Evolutionary conservation across 1,140 invertebrate genomes (phyloP).

Genomic region (Pteromalus puparum): DNA sequence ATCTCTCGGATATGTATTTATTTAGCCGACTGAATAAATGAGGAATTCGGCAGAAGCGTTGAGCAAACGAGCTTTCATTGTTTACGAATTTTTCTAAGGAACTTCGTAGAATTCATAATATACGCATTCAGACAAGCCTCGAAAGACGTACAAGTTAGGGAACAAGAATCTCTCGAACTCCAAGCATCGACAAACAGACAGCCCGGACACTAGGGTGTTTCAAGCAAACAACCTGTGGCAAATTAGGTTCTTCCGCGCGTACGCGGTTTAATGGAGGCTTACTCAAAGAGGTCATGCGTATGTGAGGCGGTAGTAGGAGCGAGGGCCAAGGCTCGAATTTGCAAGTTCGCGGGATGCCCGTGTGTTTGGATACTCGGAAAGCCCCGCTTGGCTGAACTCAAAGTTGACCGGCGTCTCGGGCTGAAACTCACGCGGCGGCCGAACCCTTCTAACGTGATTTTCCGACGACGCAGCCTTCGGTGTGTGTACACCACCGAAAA

Average conservation of each 20-base stretch:
- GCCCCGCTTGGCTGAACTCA: background rate
- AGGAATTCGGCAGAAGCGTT: no score
- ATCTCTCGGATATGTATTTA: no score
- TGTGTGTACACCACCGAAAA: background rate
- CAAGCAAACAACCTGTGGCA: background rate
- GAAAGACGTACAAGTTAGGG: background rate
- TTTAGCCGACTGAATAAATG: no score
- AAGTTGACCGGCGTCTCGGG: background rate
- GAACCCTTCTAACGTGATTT: constrained; percentile 18
- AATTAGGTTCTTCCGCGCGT: background rate
- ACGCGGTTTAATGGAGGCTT: background rate
- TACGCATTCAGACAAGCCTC: background rate
- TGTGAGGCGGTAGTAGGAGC: background rate
- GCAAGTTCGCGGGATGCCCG: constrained; percentile 6
- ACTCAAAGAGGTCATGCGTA: background rate
- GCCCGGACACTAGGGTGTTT: background rate
- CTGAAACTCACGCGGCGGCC: background rate
- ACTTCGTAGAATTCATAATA: background rate
- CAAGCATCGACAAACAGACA: background rate
- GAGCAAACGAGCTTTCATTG: no score
- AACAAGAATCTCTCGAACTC: background rate
- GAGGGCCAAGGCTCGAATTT: background rate
- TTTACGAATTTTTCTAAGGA: no score
- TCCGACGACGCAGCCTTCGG: background rate
- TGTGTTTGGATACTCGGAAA: constrained; percentile 28